Evolutionary conservation across 2,113 vertebrate genomes (phyloP).

Genomic region (Phasianus colchicus): DNA sequence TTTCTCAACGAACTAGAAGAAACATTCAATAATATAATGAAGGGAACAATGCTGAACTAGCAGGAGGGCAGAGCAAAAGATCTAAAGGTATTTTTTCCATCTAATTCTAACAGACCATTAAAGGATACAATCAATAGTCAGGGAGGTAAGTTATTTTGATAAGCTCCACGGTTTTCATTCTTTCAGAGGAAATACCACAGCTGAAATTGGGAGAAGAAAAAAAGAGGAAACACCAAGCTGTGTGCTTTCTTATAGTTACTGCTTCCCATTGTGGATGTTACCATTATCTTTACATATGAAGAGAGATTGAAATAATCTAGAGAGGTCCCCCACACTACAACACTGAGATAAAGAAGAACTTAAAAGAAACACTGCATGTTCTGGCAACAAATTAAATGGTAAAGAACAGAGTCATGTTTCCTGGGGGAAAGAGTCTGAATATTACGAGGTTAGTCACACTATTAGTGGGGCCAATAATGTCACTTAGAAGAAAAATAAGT

Average conservation of each 20-base stretch:
- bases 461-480: slow-evolving; percentile 61
- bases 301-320: slow-evolving; percentile 66
- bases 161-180: slow-evolving; percentile 49
- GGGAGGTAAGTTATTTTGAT: slow-evolving; percentile 71
- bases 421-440: slow-evolving; percentile 59
- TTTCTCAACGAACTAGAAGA: slow-evolving; percentile 51
- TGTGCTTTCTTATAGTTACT: slow-evolving; percentile 49
- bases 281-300: slow-evolving; percentile 73
- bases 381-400: slow-evolving; percentile 67
- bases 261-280: slow-evolving; percentile 60
- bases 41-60: slow-evolving; percentile 38
- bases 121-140: slow-evolving; percentile 68
- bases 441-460: slow-evolving; percentile 68
- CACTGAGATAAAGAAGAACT: slow-evolving; percentile 58
- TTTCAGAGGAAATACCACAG: slow-evolving; percentile 50
- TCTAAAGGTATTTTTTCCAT: slow-evolving; percentile 49
- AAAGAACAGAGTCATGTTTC: slow-evolving; percentile 57
- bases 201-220: slow-evolving; percentile 31
- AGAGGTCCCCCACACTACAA: slow-evolving; percentile 57
- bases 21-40: slow-evolving; percentile 52
- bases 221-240: slow-evolving; percentile 62
- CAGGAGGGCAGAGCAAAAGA: slow-evolving; percentile 55
- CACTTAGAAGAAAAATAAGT: slow-evolving; percentile 57
- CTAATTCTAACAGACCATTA: slow-evolving; percentile 60
- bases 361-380: slow-evolving; percentile 52